Conservation (phyloP, 2,797 vertebrate genomes). For the Sebastes minor region DNA sequence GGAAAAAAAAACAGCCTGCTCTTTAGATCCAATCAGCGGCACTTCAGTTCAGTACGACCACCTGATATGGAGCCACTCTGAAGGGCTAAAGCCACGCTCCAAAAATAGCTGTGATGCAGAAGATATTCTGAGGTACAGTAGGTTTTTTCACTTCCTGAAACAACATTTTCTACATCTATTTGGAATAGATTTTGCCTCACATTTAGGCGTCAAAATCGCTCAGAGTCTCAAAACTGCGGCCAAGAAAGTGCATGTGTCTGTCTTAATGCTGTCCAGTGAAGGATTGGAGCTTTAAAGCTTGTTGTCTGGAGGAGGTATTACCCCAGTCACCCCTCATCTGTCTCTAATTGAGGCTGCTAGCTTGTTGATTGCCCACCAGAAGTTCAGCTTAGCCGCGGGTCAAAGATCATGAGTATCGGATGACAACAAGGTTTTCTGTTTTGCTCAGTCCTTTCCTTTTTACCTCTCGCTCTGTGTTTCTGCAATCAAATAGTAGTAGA, state of each 20-base stretch:
- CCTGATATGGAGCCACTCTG: neutral
- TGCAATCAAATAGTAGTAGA: neutral
- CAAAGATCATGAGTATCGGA: constrained; percentile 51
- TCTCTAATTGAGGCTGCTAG: constrained; percentile 46
- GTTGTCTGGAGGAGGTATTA: neutral
- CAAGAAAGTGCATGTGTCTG: neutral
- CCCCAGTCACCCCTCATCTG: constrained; percentile 17
- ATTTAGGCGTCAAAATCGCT: neutral
- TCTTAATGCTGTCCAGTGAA: neutral
- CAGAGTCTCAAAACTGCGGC: neutral
- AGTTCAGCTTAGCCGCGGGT: constrained; percentile 57
- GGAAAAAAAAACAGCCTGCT: neutral
- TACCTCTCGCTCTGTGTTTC: neutral
- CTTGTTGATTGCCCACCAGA: constrained; percentile 58
- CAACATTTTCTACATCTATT: neutral
- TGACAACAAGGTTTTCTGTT: constrained; percentile 17
- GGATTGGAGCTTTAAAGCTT: neutral
- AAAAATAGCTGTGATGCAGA: neutral
- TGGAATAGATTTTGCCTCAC: neutral
- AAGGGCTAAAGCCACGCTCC: neutral
- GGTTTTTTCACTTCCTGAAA: neutral
- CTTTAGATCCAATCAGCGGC: constrained; percentile 48
- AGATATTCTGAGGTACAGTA: neutral
- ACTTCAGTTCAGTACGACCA: constrained; percentile 1
- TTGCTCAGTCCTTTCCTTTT: neutral